Percentiles rank a stretch among this genome's conserved stretches.
Evolutionary conservation across 1,140 invertebrate genomes (phyloP).

Genomic region (Coenobita brevimanus): DNA sequence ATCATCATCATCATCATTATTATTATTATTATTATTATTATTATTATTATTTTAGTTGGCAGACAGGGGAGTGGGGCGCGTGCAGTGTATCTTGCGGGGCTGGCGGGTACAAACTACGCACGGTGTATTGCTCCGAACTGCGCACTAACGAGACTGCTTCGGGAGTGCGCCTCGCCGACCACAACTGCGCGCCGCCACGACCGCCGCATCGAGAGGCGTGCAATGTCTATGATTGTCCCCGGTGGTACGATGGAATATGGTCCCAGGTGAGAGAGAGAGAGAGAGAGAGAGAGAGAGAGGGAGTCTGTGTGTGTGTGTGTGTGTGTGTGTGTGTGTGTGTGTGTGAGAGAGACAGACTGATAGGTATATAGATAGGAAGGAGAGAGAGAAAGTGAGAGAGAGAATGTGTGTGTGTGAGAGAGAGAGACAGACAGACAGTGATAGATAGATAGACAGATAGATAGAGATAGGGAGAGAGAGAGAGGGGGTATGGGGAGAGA

Average conservation of each 20-base stretch:
- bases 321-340: background rate
- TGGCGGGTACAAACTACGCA: conserved; percentile 82
- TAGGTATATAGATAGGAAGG: too few species aligned
- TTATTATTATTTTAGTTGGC: too few species aligned
- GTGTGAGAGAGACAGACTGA: too few species aligned
- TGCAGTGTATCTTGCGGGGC: conserved; percentile 87
- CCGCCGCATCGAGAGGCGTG: conserved; percentile 86
- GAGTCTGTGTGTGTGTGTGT: background rate
- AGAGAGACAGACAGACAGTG: too few species aligned
- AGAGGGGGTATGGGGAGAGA: too few species aligned
- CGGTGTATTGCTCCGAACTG: conserved; percentile 81
- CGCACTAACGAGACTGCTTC: conserved; percentile 12
- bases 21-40: conserved; percentile 69
- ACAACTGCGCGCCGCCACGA: conserved; percentile 78
- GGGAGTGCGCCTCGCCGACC: conserved; percentile 49
- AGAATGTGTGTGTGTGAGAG: too few species aligned
- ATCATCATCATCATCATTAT: background rate
- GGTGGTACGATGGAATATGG: conserved; percentile 89
- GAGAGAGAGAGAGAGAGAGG: too few species aligned
- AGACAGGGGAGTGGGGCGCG: conserved; percentile 86
- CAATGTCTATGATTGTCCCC: conserved; percentile 86
- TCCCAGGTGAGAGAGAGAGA: conserved; percentile 87
- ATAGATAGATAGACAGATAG: too few species aligned
- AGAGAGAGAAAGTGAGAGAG: too few species aligned
- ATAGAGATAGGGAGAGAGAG: too few species aligned